Evolutionary conservation across 2,113 vertebrate genomes (phyloP).

Genomic region (Plecturocebus donacophilus): DNA sequence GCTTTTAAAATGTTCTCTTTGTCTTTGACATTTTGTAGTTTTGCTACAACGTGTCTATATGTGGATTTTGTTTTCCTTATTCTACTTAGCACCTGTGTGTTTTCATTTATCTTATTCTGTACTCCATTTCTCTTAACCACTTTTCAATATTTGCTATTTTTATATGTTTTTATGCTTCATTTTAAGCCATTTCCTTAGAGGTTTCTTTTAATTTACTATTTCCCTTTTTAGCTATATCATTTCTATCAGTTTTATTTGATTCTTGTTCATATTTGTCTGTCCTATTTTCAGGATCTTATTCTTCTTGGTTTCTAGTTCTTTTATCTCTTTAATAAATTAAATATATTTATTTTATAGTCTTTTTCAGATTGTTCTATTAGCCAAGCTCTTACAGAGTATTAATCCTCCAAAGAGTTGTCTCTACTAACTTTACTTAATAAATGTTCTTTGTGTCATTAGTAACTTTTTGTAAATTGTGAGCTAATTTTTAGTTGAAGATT

Average conservation of each 20-base stretch:
- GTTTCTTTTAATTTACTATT: background rate
- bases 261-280: background rate
- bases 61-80: background rate
- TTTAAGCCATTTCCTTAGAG: background rate
- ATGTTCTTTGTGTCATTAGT: background rate
- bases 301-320: background rate
- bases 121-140: background rate
- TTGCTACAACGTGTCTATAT: background rate
- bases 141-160: background rate
- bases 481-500: background rate
- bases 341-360: background rate
- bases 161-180: background rate
- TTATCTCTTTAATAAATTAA: background rate
- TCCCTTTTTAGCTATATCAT: background rate
- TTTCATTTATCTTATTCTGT: background rate
- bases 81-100: background rate
- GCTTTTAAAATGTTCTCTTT: background rate
- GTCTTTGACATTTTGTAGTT: background rate
- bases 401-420: background rate
- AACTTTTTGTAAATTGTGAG: background rate
- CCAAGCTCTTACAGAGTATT: background rate
- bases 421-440: background rate
- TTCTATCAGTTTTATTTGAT: background rate
- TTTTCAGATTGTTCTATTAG: background rate
- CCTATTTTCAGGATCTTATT: background rate